Evolutionary conservation across 2,113 vertebrate species (phyloP).

Genomic region (Gyps fulvus): DNA sequence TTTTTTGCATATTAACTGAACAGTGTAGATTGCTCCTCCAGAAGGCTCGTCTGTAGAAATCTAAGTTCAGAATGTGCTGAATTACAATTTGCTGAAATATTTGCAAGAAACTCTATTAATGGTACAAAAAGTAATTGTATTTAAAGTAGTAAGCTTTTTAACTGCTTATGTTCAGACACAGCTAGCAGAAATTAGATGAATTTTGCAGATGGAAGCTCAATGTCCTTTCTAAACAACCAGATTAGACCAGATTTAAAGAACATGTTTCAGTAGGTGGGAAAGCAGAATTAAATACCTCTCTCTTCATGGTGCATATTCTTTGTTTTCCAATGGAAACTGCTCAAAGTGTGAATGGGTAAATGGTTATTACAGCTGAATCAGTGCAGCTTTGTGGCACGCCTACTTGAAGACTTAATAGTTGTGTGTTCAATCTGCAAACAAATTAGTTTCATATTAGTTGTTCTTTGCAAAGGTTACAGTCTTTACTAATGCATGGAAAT

Average conservation of each 20-base stretch:
- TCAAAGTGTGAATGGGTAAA: not conserved
- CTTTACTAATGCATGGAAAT: not conserved
- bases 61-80: not conserved
- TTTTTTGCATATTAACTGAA: not conserved
- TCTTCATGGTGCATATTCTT: not conserved
- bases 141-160: not conserved
- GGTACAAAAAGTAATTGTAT: not conserved
- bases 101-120: not conserved
- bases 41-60: not conserved
- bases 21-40: not conserved
- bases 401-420: not conserved
- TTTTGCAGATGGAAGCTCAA: not conserved
- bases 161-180: not conserved
- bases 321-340: not conserved
- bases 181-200: not conserved
- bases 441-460: not conserved
- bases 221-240: not conserved
- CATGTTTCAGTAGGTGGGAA: conserved; percentile 19
- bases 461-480: conserved; percentile 12
- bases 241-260: not conserved
- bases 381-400: not conserved
- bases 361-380: conserved; percentile 13
- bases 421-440: not conserved
- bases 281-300: not conserved
- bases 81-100: not conserved